Evolutionary conservation across 2,113 vertebrate species (phyloP).

Genomic region (Hemicordylus capensis): DNA sequence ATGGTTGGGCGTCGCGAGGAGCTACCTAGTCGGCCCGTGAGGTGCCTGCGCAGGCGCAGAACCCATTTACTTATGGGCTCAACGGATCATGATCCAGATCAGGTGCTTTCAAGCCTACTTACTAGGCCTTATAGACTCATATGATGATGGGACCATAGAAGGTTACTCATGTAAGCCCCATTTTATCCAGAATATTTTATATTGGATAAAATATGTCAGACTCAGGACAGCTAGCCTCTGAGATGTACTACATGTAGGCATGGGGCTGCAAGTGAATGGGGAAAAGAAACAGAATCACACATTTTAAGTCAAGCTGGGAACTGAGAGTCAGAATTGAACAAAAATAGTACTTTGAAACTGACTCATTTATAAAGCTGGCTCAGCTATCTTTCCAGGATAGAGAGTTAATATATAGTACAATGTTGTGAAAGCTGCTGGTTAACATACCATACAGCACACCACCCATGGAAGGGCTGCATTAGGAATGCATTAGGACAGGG

Average conservation of each 20-base stretch:
- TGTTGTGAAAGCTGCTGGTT: too few species aligned
- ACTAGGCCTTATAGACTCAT: too few species aligned
- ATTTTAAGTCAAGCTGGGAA: background rate
- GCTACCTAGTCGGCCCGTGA: too few species aligned
- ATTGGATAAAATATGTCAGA: too few species aligned
- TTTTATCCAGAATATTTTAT: background rate
- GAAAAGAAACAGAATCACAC: background rate
- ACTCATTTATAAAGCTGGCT: background rate
- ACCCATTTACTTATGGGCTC: too few species aligned
- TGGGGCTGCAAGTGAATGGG: background rate
- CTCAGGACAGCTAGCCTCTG: background rate
- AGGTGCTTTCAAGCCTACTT: too few species aligned
- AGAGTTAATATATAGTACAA: background rate
- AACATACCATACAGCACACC: too few species aligned
- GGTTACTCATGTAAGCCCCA: background rate
- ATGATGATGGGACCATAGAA: background rate
- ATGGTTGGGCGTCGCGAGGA: too few species aligned
- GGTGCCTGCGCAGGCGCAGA: too few species aligned
- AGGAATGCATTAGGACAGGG: too few species aligned
- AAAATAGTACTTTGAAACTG: background rate
- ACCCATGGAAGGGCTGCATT: too few species aligned
- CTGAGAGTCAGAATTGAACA: background rate
- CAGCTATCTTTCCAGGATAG: background rate
- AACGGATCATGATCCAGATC: too few species aligned
- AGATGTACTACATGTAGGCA: background rate